Evolutionary conservation across 1,140 invertebrate species (phyloP).

Genomic region (Drosophila truncata): DNA sequence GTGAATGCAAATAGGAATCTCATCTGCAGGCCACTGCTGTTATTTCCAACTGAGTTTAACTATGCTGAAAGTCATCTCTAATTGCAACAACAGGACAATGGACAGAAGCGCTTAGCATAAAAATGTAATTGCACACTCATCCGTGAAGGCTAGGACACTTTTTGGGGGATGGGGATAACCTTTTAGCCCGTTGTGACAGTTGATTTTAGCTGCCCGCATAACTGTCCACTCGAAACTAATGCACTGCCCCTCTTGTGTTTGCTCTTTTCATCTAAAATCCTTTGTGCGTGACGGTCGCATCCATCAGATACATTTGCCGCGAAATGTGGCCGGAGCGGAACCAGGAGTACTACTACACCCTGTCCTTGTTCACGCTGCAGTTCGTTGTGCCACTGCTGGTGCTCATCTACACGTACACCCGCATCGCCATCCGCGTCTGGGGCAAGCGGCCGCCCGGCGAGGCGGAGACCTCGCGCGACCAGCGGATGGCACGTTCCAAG

Average conservation of each 20-base stretch:
- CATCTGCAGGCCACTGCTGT: constrained; percentile 11
- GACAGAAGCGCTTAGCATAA: constrained; percentile 21
- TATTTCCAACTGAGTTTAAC: background rate
- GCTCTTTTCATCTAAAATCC: constrained; percentile 21
- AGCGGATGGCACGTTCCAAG: constrained; percentile 93
- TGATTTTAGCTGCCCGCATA: constrained; percentile 20
- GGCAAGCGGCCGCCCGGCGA: constrained; percentile 94
- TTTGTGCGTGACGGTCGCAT: constrained; percentile 19
- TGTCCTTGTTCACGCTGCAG: constrained; percentile 92
- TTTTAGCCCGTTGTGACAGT: constrained; percentile 22
- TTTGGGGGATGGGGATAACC: constrained; percentile 11
- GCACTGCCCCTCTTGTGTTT: constrained; percentile 30
- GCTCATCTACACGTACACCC: constrained; percentile 94
- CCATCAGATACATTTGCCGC: constrained; percentile 88
- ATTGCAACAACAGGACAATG: constrained; percentile 15
- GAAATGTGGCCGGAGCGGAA: constrained; percentile 88
- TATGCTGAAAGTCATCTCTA: constrained; percentile 16
- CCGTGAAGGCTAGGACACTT: constrained; percentile 2
- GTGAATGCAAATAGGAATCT: constrained; percentile 28
- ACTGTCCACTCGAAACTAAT: constrained; percentile 44
- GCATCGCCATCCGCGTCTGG: constrained; percentile 95
- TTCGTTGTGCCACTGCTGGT: constrained; percentile 93
- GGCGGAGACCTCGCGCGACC: constrained; percentile 92
- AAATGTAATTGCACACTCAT: constrained; percentile 27
- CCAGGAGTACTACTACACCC: constrained; percentile 90